Evolutionary conservation across 2,888 invertebrate species (phyloP), one percentile per base, ranked within the genome.

Genomic region (Cephus runcator): DNA sequence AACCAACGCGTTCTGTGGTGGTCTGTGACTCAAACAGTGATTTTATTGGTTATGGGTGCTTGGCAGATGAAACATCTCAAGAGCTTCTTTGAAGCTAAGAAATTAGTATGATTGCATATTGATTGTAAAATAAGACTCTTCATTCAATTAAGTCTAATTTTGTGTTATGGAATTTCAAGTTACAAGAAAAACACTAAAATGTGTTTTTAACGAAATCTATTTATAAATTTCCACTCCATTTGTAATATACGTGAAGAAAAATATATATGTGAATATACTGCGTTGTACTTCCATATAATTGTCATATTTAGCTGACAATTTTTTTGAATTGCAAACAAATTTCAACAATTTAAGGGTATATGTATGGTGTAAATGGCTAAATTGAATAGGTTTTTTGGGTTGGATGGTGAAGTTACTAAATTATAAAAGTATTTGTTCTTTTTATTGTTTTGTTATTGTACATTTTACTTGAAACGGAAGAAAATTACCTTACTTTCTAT

Each of bases 1-100:
- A 98, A 99, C 92, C 95, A 96, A 76, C 93, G 98, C 83, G 98
- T 98, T 0, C 93, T 99, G 35, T 99, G 98, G 97, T 99, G 99
- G 99, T 98, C 98, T 77, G 93, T 98, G 23, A 95, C 96, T 0
- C 99, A 99, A 92, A 97, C 98, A 0, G 93, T 95, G 77, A 97
- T 99, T 71, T 94, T 99, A 15, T 93, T 99, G 0, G 92, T 94
- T 56, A 99, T 99, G 94, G 99, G 99, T 30, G 96, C 98, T 84
- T 99, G 99, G 99, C 99, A 99, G 92, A 99, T 99, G 98, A 95
- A 96, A 88, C 99, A 99, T 94, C 94, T 99, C 84, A 99, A 99
- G 94, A 97, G 97, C 88, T 99, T 99, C 94, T 99, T 99, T 90
- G 99, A 99, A 93, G 99, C 99, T 36, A 99, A 99, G 93, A 99